Base-by-base conservation (phyloP, 2,797 vertebrate genomes). In the Emys orbicularis region DNA sequence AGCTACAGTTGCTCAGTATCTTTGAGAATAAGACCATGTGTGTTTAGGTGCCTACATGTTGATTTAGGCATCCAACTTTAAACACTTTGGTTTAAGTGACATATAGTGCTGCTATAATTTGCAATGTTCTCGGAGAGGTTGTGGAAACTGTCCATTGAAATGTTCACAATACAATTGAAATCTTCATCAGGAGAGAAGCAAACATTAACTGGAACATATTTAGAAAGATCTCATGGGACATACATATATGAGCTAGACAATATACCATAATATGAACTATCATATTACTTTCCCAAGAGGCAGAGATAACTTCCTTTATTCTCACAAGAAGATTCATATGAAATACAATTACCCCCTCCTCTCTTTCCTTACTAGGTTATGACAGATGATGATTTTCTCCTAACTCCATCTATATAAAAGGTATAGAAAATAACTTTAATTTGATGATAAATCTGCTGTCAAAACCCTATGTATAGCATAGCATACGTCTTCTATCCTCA, bases 341-440 rank as follows among this genome's bases (percentile, higher is more conserved):
- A 86, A 90, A 95, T 41, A 53, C 47, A 10, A n/a, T 88, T 21
- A 44, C 1, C 3, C 72, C 47, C 1, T 44, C 31, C 52, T 86
- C 49, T 84, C 47, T 84, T 37, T 37, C 18, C 57, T 92, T 90
- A 84, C 11, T n/a, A 93, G 49, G 25, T 93, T 82, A 37, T 68
- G 82, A 83, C 44, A 82, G 86, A 88, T 74, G 90, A 61, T 87
- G 8, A 93, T 87, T 80, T 57, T 25, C 91, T 85, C 79, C 49
- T 52, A 79, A n/a, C 2, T 4, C 1, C 57, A 31, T 54, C 85
- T 79, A 19, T 72, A 89, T 81, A 85, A 87, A 92, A 90, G 41
- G 3, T 31, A 65, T 1, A 80, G 90, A 95, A 95, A 94, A 94
- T 52, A 50, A 57, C 61, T 92, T 80, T 83, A 87, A 83, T 77